phyloP scores from a whole-genome alignment of 2,888 invertebrate species.

The Lasioglossum villosulum region DNA sequence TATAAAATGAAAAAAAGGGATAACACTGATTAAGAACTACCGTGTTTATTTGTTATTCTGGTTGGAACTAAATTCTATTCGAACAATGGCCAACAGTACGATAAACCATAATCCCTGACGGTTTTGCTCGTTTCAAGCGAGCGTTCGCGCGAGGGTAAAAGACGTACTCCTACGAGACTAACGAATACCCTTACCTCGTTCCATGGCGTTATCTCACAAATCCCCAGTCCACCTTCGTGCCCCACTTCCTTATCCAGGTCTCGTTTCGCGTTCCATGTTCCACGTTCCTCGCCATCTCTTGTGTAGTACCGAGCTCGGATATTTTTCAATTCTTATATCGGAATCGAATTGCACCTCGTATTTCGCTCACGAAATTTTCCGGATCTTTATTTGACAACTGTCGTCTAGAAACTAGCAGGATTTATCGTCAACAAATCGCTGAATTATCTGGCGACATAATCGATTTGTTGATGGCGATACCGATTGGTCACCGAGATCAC shows the following conservation, averaged over 20 bases:
- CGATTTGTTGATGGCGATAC: too few species aligned
- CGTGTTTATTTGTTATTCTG: not conserved
- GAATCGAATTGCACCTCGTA: not conserved
- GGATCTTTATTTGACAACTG: not conserved
- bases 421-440: not conserved
- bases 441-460: not conserved
- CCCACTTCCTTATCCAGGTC: conserved; percentile 14
- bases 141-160: conserved; percentile 54
- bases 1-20: not conserved
- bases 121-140: conserved; percentile 66
- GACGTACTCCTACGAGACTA: conserved; percentile 51
- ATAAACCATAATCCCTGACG: conserved; percentile 1
- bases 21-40: not conserved
- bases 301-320: not conserved
- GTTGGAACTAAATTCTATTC: not conserved
- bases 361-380: not conserved
- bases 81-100: not conserved
- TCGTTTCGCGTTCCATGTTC: not conserved
- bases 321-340: not conserved
- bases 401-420: not conserved
- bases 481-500: too few species aligned
- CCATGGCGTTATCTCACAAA: conserved; percentile 57
- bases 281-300: not conserved
- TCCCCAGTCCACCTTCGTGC: conserved; percentile 24
- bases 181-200: conserved; percentile 61